phyloP scores from a whole-genome alignment of 2,113 vertebrate genomes.

The Anhinga rufa region DNA sequence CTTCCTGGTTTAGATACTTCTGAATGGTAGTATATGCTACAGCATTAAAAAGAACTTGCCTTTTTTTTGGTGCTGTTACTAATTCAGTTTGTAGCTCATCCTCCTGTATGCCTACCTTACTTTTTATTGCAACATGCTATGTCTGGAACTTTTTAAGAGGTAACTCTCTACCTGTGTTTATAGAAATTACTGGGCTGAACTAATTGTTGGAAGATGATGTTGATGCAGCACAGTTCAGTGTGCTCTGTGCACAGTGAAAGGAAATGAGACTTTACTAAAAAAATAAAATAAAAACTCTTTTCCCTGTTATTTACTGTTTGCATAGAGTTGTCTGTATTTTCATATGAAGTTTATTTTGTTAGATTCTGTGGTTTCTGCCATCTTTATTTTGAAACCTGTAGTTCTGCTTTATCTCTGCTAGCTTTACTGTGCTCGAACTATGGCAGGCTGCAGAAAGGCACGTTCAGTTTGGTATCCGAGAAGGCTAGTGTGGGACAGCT shows the following conservation, averaged over 20 bases:
- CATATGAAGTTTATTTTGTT: background rate
- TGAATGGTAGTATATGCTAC: background rate
- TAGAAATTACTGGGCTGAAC: background rate
- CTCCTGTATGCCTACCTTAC: background rate
- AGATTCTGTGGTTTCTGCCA: background rate
- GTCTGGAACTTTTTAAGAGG: background rate
- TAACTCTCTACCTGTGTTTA: background rate
- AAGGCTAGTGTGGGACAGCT: background rate
- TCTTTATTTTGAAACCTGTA: background rate
- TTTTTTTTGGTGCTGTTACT: background rate
- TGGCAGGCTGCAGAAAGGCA: background rate
- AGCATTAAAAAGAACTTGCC: background rate
- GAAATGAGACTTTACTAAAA: background rate
- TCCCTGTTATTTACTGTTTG: background rate
- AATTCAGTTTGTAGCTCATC: background rate
- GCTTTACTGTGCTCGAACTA: background rate
- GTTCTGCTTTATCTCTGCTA: background rate
- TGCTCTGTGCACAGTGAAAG: background rate
- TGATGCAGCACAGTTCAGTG: background rate
- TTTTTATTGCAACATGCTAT: background rate
- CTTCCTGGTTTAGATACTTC: background rate
- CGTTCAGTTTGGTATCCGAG: fast-evolving
- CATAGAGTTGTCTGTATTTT: background rate
- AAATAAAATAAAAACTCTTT: background rate
- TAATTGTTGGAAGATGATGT: background rate